Base-by-base conservation (phyloP, 2,113 vertebrate species). In the Bathybates hornii region DNA sequence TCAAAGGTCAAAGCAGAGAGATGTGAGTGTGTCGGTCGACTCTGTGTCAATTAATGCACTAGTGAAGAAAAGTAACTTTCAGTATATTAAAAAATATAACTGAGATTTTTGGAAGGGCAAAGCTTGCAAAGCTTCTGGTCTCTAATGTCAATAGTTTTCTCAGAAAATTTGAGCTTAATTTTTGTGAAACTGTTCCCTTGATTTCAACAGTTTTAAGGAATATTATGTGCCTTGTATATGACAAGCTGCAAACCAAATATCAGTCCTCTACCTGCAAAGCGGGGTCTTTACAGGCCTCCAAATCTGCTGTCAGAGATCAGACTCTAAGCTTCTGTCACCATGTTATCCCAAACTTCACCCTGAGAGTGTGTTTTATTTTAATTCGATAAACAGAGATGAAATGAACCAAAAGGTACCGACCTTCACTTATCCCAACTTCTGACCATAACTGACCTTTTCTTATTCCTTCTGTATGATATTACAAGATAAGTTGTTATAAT, bases 301-400 rank as follows among this genome's bases (percentile, higher is more conserved):
- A 19, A 73, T 10, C 21, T 73, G 68, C 38, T 27, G 61, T 38
- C 36, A 71, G 38, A 45, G 66, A 27, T 27, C 38, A 43, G 7
- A 73, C 38, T 43, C 0, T 10, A 16, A 73, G 68, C 68, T 27
- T 73, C 68, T 24, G 8, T 73, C 38, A 45, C 38, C 45, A 24
- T 73, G 38, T 73, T 73, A 73, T 1, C 13, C 68, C 0, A 1
- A 73, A 0, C 36, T 71, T 24, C 63, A 41, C 38, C n/a, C n/a
- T 43, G n/a, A 43, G 36, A 29, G 4, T 29, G 11, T 13, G 66
- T 71, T 43, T 43, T 6, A 71, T 16, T 71, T 71, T 71, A 24
- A 71, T 16, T 43, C 0, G 0, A 71, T 24, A 9, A 24, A 0
- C 5, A 41, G 1, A 21, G 6, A 21, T 68, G 36, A 41, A 68